Evolutionary conservation across 1,140 invertebrate species (phyloP).

Genomic region (Drosophila kurseongensis): DNA sequence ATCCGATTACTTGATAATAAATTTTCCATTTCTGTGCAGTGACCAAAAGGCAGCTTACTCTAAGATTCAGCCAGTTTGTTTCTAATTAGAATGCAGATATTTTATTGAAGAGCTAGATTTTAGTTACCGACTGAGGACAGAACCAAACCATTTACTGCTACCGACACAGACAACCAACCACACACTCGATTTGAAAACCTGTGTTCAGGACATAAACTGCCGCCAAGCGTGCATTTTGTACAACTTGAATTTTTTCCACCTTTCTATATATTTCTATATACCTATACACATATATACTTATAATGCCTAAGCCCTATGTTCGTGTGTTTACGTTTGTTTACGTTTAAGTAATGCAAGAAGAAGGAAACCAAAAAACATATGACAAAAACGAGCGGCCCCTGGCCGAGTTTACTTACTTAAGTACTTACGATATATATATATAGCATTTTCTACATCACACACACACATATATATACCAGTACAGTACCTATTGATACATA

Average conservation of each 20-base stretch:
- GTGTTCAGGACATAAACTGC: constrained; percentile 48
- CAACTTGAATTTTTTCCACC: constrained; percentile 50
- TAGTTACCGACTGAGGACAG: constrained; percentile 24
- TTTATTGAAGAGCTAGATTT: background rate
- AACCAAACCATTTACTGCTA: constrained; percentile 14
- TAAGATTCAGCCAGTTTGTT: background rate
- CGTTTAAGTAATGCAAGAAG: constrained; percentile 70
- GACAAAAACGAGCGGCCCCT: constrained; percentile 60
- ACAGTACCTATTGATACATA: constrained; percentile 42
- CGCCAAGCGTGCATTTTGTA: constrained; percentile 61
- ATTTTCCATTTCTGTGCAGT: constrained; percentile 7
- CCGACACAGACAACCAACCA: constrained; percentile 11
- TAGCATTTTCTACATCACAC: constrained; percentile 51
- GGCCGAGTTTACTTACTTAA: constrained; percentile 61
- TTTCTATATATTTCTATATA: constrained; percentile 62
- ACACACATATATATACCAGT: constrained; percentile 17
- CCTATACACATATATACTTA: constrained; percentile 50
- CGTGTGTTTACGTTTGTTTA: constrained; percentile 69
- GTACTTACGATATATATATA: constrained; percentile 42
- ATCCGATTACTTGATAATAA: background rate
- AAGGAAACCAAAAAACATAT: constrained; percentile 46
- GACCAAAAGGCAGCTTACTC: background rate
- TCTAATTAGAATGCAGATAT: background rate
- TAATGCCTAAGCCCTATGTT: constrained; percentile 68
- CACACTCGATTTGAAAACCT: constrained; percentile 47